These are phyloP conservation scores for Acyrthosiphon pisum DNA, from an alignment of 1,140 invertebrate species.

Conservation along the genomic window DNA sequence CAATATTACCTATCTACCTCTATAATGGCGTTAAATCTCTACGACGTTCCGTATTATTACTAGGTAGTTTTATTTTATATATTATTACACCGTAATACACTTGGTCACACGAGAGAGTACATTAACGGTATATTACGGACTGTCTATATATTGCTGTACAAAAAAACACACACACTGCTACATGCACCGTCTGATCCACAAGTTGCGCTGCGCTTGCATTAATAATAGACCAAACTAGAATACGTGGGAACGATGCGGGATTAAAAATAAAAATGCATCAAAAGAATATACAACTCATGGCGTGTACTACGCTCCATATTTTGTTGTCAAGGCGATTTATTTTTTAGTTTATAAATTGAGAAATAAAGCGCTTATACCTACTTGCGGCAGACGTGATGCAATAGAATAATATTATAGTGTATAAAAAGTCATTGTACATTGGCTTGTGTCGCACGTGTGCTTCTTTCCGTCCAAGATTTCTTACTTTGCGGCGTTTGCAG, in stretches of 20 bases:
- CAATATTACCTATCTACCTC: not conserved
- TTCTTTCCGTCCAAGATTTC: not conserved
- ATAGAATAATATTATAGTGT: not conserved
- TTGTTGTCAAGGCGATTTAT: not conserved
- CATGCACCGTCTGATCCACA: not conserved
- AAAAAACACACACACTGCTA: not conserved
- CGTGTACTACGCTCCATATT: not conserved
- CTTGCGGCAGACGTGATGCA: not conserved
- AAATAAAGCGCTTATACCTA: not conserved
- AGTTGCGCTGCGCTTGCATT: not conserved
- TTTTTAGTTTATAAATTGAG: not conserved
- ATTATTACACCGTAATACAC: not conserved
- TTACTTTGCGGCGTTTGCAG: not conserved
- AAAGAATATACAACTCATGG: not conserved
- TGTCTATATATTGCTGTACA: not conserved
- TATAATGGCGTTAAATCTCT: too few relatives aligned
- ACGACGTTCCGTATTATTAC: not conserved
- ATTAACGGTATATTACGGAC: not conserved
- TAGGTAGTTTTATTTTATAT: not conserved
- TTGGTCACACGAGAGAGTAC: not conserved
- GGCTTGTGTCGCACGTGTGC: not conserved
- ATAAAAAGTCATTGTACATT: too few relatives aligned
- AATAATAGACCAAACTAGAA: constrained; percentile 6
- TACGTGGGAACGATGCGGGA: not conserved
- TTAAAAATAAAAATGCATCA: constrained; percentile 12